These are phyloP conservation scores for Noctua comes DNA, from an alignment of 2,888 invertebrate genomes.

Conservation along the genomic window DNA sequence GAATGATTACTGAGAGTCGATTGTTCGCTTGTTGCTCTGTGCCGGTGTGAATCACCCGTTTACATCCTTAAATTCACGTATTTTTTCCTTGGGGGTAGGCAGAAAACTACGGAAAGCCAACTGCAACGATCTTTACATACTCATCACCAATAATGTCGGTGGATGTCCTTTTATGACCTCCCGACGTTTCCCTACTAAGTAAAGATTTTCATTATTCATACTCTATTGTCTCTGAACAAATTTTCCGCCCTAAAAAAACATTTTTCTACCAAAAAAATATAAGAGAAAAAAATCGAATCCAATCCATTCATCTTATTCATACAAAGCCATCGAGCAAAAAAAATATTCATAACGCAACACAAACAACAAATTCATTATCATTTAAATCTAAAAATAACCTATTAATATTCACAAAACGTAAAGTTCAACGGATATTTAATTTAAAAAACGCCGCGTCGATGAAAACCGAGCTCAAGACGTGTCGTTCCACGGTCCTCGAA, in stretches of 20 bases:
- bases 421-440: constrained; percentile 71
- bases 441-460: constrained; percentile 59
- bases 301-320: constrained; percentile 51
- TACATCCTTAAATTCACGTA: too few species aligned
- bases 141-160: neutral
- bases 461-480: constrained; percentile 41
- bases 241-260: constrained; percentile 10
- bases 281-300: neutral
- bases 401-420: constrained; percentile 68
- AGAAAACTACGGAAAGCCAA: neutral
- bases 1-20: constrained; percentile 44
- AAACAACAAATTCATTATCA: constrained; percentile 70
- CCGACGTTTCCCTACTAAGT: neutral
- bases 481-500: constrained; percentile 52
- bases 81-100: neutral
- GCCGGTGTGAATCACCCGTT: constrained; percentile 32
- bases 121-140: neutral
- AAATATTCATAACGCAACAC: constrained; percentile 66
- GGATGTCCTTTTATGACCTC: neutral
- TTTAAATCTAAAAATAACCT: constrained; percentile 69
- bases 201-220: neutral
- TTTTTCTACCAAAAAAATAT: neutral
- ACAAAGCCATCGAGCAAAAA: constrained; percentile 54
- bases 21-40: constrained; percentile 48
- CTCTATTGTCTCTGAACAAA: constrained; percentile 8